A percentile compares a stretch with the other conserved stretches of the same genome.
These are phyloP conservation scores for Trimorus sp. DNA, from an alignment of 2,888 invertebrate species.

Conservation along the genomic window DNA sequence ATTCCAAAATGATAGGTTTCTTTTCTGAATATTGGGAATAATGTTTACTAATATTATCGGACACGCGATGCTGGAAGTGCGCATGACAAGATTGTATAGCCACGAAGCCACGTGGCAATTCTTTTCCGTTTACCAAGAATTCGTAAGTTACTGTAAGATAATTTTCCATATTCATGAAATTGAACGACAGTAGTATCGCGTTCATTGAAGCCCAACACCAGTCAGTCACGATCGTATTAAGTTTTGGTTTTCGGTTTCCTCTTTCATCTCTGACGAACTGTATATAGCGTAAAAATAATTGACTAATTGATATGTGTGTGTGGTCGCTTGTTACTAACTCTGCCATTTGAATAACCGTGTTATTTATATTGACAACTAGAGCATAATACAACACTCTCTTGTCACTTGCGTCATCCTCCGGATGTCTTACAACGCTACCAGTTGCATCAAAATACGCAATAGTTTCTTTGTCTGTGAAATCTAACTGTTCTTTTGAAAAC, in stretches of 20 bases:
- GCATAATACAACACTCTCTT: conserved; percentile 7
- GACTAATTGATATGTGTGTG: too few relatives aligned
- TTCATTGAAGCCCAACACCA: conserved; percentile 3
- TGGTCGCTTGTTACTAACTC: conserved; percentile 15
- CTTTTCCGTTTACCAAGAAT: background rate
- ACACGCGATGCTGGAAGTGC: conserved; percentile 8
- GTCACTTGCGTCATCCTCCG: background rate
- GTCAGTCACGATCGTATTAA: background rate
- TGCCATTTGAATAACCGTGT: background rate
- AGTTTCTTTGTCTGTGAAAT: background rate
- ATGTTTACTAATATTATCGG: too few relatives aligned
- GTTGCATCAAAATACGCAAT: conserved; percentile 26
- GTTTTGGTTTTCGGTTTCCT: background rate
- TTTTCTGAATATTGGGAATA: too few relatives aligned
- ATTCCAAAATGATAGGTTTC: background rate
- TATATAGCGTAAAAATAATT: too few relatives aligned
- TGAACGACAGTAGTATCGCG: background rate
- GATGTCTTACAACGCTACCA: background rate
- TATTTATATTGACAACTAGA: background rate
- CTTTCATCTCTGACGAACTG: background rate
- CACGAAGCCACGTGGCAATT: background rate
- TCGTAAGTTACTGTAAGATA: conserved; percentile 1
- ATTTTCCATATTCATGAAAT: conserved; percentile 2
- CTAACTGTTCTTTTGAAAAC: conserved; percentile 16
- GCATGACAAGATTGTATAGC: background rate